Base-by-base conservation (phyloP, 2,113 vertebrate genomes). In the Dicaeum eximium region DNA sequence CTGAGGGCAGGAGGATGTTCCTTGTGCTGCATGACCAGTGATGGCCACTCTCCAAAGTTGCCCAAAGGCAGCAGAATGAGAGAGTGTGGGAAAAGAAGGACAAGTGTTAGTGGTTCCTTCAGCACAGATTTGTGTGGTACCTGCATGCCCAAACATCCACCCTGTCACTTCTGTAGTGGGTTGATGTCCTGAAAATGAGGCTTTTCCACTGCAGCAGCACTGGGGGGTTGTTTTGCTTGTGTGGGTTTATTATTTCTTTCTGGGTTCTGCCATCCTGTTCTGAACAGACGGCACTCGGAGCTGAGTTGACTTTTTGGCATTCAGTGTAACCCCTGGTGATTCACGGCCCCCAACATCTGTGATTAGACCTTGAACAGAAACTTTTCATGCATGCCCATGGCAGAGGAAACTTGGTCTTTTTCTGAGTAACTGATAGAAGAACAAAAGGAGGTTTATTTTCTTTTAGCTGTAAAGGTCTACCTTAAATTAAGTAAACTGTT, bases 401-500 rank as follows among this genome's bases (percentile, higher is more conserved):
- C 64, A 74, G 67, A 92, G 53, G 62, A 93, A 73, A 80, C 61
- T 51, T 87, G 54, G 69, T 80, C n/a, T 61, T 88, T 83, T 90
- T 80, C 67, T 37, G 24, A 66, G 47, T 83, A 64, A 54, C 44
- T 79, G 44, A 9, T 90, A 38, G 62, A 71, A 92, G 88, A 96
- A 91, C 75, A 93, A 83, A 94, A 92, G 67, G 20, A 64, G 62
- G 57, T 75, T 93, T 93, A 28, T 84, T 88, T 91, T 92, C 88
- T 77, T 67, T 44, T 51, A 66, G 53, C 86, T 93, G 37, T 71
- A 35, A 83, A 96, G 77, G 82, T 93, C 80, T 93, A 81, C 80
- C 91, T 92, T 94, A 87, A 96, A 78, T 91, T 92, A 86, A 92
- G 88, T 91, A 93, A 97, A 95, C 92, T 86, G 53, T 94, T 95